Evolutionary conservation across 1,140 invertebrate species (phyloP).

Genomic region (Oscheius sp.): DNA sequence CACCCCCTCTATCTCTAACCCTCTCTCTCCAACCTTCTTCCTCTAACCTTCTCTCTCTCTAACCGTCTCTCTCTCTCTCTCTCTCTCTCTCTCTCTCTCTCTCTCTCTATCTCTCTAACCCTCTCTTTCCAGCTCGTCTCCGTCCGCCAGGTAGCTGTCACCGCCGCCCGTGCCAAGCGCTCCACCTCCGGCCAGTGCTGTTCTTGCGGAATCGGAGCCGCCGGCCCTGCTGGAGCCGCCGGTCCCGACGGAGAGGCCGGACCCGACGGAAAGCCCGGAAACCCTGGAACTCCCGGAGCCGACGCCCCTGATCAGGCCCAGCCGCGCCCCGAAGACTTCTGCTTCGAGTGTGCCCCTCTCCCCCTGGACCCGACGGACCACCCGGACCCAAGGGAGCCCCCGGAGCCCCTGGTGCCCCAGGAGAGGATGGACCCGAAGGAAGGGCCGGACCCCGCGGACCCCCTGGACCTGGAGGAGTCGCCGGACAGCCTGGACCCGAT

Average conservation of each 20-base stretch:
- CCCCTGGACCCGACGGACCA: conserved; percentile 31
- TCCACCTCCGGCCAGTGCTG: conserved; percentile 32
- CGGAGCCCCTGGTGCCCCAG: conserved; percentile 7
- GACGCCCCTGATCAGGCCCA: conserved; percentile 35
- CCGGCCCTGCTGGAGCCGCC: conserved; percentile 21
- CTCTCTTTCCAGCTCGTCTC: too few relatives aligned
- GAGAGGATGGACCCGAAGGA: conserved; percentile 25
- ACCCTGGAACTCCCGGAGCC: conserved; percentile 31
- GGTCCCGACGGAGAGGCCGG: conserved; percentile 6
- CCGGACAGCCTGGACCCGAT: conserved; percentile 28
- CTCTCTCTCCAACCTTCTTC: too few relatives aligned
- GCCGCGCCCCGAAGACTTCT: conserved; percentile 40
- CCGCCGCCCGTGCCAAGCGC: conserved; percentile 22
- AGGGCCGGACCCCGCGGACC: conserved; percentile 18
- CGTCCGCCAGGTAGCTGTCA: neutral
- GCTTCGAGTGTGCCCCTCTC: conserved; percentile 41
- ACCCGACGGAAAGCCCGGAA: conserved; percentile 22
- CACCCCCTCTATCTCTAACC: too few relatives aligned
- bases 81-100: too few relatives aligned
- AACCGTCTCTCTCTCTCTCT: too few relatives aligned
- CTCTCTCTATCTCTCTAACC: too few relatives aligned
- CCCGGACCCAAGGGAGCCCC: conserved; percentile 1
- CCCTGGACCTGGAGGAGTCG: conserved; percentile 26
- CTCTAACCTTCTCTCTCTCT: too few relatives aligned
- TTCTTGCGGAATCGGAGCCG: conserved; percentile 33